Percentiles rank a stretch among this genome's conserved stretches.
Evolutionary conservation across 2,797 vertebrate species (phyloP).

Genomic region (Alcedo quadribrachys): DNA sequence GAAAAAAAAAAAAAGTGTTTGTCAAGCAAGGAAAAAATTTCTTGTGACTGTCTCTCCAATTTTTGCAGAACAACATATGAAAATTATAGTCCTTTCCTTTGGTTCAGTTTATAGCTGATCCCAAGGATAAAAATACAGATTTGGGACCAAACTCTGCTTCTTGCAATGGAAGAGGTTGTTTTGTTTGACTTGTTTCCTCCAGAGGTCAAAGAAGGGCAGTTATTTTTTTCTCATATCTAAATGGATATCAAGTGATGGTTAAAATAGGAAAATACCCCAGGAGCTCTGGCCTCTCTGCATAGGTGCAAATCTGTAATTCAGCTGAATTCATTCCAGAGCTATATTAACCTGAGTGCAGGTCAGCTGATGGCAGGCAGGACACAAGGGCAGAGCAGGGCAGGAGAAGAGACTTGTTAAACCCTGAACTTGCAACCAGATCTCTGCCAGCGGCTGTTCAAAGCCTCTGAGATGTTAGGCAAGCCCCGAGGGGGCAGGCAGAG

Average conservation of each 20-base stretch:
- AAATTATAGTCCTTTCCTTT: not conserved
- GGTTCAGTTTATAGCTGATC: not conserved
- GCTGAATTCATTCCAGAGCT: not conserved
- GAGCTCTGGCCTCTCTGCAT: not conserved
- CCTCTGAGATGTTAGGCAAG: not conserved
- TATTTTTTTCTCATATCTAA: slow-evolving; percentile 26
- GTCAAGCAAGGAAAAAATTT: not conserved
- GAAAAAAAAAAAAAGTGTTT: not conserved
- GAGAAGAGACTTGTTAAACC: not conserved
- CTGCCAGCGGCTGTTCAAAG: not conserved
- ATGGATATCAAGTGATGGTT: not conserved
- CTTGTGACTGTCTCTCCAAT: not conserved
- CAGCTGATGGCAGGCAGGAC: not conserved
- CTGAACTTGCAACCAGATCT: not conserved
- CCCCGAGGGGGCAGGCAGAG: not conserved
- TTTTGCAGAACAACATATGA: not conserved
- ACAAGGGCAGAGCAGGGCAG: not conserved
- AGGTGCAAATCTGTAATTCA: slow-evolving; percentile 33
- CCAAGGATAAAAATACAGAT: not conserved
- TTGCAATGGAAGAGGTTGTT: not conserved
- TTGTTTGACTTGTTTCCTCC: slow-evolving; percentile 5
- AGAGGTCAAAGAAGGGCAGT: not conserved
- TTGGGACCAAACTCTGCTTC: not conserved
- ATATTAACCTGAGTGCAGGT: not conserved
- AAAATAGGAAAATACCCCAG: slow-evolving; percentile 11